Conservation (phyloP, 1,140 invertebrate genomes). For the Temnothorax nylanderi region DNA sequence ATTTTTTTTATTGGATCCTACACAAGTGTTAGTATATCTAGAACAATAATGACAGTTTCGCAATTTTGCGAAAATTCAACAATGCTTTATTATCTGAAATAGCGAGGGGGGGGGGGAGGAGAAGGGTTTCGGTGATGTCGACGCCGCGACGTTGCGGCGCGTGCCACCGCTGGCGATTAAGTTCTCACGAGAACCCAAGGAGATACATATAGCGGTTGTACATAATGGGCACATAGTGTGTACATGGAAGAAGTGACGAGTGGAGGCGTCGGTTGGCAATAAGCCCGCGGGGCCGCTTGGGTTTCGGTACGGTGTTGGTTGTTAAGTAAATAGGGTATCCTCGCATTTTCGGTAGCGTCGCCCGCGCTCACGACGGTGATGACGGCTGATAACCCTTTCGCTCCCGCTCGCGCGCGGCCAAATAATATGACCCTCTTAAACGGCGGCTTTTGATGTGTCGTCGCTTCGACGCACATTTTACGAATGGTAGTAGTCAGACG, state of each 20-base stretch:
- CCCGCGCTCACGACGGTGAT: constrained; percentile 46
- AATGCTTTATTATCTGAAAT: too few species aligned
- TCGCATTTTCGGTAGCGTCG: constrained; percentile 45
- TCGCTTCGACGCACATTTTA: constrained; percentile 77
- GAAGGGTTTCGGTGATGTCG: background rate
- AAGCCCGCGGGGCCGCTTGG: constrained; percentile 73
- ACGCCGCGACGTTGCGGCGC: constrained; percentile 25
- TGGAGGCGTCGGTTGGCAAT: constrained; percentile 71
- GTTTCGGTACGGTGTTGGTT: constrained; percentile 74
- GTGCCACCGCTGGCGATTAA: constrained; percentile 57
- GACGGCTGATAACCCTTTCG: constrained; percentile 79
- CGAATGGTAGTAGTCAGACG: constrained; percentile 52
- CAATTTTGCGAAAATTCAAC: background rate
- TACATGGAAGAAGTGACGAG: constrained; percentile 64
- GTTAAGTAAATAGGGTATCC: constrained; percentile 81
- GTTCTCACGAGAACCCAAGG: constrained; percentile 50
- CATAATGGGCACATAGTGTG: constrained; percentile 61
- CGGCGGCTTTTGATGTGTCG: constrained; percentile 79
- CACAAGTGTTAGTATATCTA: background rate
- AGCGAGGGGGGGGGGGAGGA: too few species aligned
- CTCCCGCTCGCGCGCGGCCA: constrained; percentile 60
- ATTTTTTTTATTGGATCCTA: background rate
- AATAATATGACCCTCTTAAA: constrained; percentile 80
- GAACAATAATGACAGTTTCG: background rate
- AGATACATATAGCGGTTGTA: constrained; percentile 53